Evolutionary conservation across 2,888 invertebrate species (phyloP), one percentile per base, ranked within the genome.

Genomic region (Caenorhabditis sinica): DNA sequence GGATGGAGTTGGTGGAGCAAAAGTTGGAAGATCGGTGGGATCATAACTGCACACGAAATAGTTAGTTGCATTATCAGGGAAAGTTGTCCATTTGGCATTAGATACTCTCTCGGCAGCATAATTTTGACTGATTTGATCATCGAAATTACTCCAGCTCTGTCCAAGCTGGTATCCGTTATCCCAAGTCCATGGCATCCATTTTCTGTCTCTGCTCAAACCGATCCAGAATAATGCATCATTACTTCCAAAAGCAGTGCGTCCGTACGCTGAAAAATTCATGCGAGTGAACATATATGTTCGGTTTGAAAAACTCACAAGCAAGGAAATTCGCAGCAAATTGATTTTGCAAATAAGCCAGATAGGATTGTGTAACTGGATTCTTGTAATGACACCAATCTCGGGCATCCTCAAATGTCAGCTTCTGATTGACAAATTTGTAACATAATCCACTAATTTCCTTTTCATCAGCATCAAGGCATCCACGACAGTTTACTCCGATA

Each of bases 371-470:
- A 2, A 72, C 30, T 23, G 72, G 72, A 43, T 72, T 60, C 28
- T 72, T 58, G 30, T 72, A 72, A 13, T 72, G 72, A 49, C 72
- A 72, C 72, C 72, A 72, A 13, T 60, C 60, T n/a, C 58, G 17
- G 13, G 72, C 72, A 60, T 72, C 60, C 11, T 72, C 60, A 15
- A 45, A 72, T 6, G 60, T 58, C 45, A 72, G 9, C n/a, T 71
- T 71, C 9, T 71, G 53, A 43, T 56, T 17, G 28, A 71, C 56
- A 17, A 71, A 71, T 13, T 58, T 58, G 13, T 28, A 72, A n/a
- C 72, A 72, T 11, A 45, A 33, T 23, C 72, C 72, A 45, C 60
- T 53, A 15, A 72, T 72, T 72, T 72, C 72, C n/a, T 66, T 75
- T 40, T 75, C 75, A 45, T 60, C 45, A 9, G 45, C 13, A 30